Conservation (phyloP, 2,888 invertebrate genomes). For the Therioaphis trifolii region DNA sequence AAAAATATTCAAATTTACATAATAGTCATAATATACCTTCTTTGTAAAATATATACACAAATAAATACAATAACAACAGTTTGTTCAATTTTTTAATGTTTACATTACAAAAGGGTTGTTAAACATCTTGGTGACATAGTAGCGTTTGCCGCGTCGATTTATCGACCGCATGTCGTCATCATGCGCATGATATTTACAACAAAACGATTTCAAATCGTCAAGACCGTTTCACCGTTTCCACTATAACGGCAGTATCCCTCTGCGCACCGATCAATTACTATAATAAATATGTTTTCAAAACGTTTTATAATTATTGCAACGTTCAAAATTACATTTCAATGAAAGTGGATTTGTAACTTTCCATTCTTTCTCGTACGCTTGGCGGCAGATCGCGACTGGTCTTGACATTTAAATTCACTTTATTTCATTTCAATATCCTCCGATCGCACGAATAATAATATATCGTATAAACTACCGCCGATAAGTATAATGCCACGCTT, state of each 20-base stretch:
- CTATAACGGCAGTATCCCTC: not conserved
- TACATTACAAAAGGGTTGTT: too few species aligned
- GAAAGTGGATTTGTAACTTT: constrained; percentile 53
- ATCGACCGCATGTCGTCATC: not conserved
- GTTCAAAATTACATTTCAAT: constrained; percentile 15
- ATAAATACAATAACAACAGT: too few species aligned
- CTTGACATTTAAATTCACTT: not conserved
- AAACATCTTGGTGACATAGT: too few species aligned
- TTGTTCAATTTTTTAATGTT: too few species aligned
- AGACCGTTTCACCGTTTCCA: too few species aligned
- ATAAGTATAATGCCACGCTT: not conserved
- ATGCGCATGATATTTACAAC: too few species aligned
- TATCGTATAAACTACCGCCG: not conserved
- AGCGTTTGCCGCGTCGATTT: not conserved
- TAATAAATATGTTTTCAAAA: not conserved
- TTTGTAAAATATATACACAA: too few species aligned
- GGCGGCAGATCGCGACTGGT: not conserved
- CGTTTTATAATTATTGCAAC: constrained; percentile 4
- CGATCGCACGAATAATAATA: not conserved
- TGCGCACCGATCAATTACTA: not conserved
- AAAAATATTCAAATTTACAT: too few species aligned
- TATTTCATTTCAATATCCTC: not conserved
- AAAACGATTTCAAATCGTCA: too few species aligned
- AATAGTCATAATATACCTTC: too few species aligned
- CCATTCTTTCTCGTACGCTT: not conserved